Base-by-base conservation (phyloP, 1,140 invertebrate genomes). In the Hydropsyche tenuis region DNA sequence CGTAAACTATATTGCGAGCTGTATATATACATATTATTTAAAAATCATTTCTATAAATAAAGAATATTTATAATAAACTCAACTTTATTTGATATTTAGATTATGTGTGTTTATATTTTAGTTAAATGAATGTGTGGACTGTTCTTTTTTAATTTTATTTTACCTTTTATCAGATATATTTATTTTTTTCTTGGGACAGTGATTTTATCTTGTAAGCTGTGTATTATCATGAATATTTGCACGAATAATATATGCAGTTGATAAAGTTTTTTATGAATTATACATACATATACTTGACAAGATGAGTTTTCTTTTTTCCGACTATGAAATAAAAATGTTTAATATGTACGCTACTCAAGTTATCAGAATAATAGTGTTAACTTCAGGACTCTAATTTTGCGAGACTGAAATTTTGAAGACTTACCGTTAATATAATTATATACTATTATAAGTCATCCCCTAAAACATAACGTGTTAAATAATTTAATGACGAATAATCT, bases 331-430 rank as follows among this genome's bases (percentile, higher is more conserved):
- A 4, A 20, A 25, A 23, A 60, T 11, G n/a, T 11, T 7, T 60
- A 60, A 12, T 60, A 12, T 27, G 22, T 23, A n/a, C 56, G 9
- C 16, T 48, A 43, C 14, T 48, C 45, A 14, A n/a, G 3, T 48
- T 48, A n/a, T 12, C 3, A 48, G 2, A 48, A 48, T 12, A 48
- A 48, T n/a, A 23, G 9, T 25, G n/a, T 60, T 25, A 60, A 60
- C 18, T 25, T 60, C 56, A 60, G 56, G 56, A 53, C 51, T 53
- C 51, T 53, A 22, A 2, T 53, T 53, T n/a, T 7, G 22, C n/a
- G 56, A 60, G 56, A 60, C 56, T 60, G 56, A 60, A 22, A 60
- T 11, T 60, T 6, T 9, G 7, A 60, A 60, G 56, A 60, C 56
- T 60, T 60, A 53, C 22, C 25, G 12, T 12, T 60, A 37, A 37